These are phyloP conservation scores for Charanyca ferruginea DNA, from an alignment of 2,888 invertebrate species.

Conservation along the genomic window DNA sequence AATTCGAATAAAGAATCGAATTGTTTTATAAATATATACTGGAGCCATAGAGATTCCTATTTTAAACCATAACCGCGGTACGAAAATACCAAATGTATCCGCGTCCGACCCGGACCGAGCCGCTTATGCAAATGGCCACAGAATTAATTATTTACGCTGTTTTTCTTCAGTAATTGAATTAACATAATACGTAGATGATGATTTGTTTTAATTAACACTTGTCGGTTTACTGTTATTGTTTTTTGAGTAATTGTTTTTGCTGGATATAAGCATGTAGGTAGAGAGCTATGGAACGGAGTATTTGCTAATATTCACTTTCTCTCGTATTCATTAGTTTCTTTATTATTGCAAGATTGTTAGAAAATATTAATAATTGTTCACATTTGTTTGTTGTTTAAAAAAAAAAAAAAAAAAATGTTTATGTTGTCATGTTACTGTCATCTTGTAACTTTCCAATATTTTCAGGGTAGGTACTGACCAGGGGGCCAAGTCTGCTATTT, in stretches of 20 bases:
- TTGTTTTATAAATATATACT: not conserved
- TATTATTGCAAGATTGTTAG: no score
- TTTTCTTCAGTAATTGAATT: conserved; percentile 36
- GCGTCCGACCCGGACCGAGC: not conserved
- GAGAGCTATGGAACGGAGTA: no score
- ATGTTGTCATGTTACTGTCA: no score
- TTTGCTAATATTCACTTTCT: no score
- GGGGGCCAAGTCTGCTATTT: no score
- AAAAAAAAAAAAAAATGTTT: no score
- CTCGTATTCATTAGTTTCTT: no score
- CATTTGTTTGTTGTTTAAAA: no score
- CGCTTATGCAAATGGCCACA: conserved; percentile 49
- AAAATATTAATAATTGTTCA: no score
- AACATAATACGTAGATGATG: conserved; percentile 21
- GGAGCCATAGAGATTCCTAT: conserved; percentile 5
- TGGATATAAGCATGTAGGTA: no score
- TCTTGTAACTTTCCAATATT: no score
- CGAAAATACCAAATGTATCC: conserved; percentile 33
- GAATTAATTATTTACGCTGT: conserved; percentile 45
- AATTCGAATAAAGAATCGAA: not conserved
- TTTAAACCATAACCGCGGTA: conserved; percentile 2
- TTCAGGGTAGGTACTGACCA: no score
- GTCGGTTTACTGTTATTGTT: not conserved
- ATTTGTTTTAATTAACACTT: conserved; percentile 31
- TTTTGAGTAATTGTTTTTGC: conserved; percentile 3